Evolutionary conservation across 53 echinoderm and acorn worm species (phyloP).

Genomic region (Mesocentrotus franciscanus): DNA sequence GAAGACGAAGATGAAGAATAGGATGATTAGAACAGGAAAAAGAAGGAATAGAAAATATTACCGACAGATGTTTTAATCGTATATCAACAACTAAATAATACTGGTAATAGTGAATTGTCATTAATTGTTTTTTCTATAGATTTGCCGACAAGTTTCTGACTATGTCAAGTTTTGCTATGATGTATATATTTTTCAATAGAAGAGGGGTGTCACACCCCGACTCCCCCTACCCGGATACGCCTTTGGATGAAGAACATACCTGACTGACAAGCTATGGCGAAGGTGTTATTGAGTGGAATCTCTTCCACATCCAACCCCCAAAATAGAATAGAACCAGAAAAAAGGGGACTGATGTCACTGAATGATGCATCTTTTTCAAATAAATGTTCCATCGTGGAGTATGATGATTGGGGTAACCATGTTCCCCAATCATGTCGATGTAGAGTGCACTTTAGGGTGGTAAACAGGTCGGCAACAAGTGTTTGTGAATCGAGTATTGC

Average conservation of each 20-base stretch:
- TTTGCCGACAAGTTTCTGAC: too few relatives aligned
- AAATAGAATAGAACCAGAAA: not conserved
- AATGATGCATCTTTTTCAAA: conserved; percentile 15
- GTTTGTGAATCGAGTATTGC: conserved; percentile 10
- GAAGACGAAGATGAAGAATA: too few relatives aligned
- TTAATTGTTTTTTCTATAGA: too few relatives aligned
- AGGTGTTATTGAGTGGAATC: not conserved
- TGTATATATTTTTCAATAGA: not conserved
- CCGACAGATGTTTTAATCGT: too few relatives aligned
- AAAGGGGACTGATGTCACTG: not conserved
- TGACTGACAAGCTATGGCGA: not conserved
- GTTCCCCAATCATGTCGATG: not conserved
- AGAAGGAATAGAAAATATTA: too few relatives aligned
- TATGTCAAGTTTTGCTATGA: too few relatives aligned
- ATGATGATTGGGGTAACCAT: conserved; percentile 6
- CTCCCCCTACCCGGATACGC: not conserved
- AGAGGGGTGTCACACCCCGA: not conserved
- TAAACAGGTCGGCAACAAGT: conserved; percentile 20
- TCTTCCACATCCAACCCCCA: not conserved
- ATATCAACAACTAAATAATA: too few relatives aligned
- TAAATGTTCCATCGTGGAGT: conserved; percentile 7
- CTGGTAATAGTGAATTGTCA: too few relatives aligned
- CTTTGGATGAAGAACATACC: not conserved
- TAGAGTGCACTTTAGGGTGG: conserved; percentile 18
- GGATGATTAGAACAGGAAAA: too few relatives aligned